These are phyloP conservation scores for Drosophila santomea DNA, from an alignment of 1,140 invertebrate species.

Conservation along the genomic window DNA sequence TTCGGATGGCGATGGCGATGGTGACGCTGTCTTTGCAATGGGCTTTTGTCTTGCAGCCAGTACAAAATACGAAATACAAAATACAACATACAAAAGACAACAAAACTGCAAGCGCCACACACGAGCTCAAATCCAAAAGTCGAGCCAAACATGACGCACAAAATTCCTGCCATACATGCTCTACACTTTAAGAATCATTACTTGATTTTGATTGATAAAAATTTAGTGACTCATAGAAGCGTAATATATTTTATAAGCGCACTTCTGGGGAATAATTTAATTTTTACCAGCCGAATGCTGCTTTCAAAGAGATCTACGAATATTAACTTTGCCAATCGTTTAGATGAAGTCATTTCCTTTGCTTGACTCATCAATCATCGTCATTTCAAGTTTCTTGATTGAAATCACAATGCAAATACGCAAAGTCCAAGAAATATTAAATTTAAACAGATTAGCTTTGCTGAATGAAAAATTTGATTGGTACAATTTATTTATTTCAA, in stretches of 20 bases:
- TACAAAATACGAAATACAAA: conserved; percentile 65
- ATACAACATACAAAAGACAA: conserved; percentile 74
- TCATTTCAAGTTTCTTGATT: conserved; percentile 15
- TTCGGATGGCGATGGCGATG: conserved; percentile 11
- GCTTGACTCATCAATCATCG: conserved; percentile 37
- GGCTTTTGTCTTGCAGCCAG: conserved; percentile 71
- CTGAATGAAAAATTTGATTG: background rate
- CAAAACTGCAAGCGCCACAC: conserved; percentile 72
- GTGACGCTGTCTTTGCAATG: conserved; percentile 54
- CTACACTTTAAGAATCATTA: conserved; percentile 16
- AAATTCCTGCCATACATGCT: conserved; percentile 55
- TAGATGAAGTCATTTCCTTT: conserved; percentile 27
- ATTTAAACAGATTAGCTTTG: background rate
- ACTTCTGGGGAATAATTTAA: background rate
- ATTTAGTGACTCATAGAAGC: conserved; percentile 4
- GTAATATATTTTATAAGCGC: background rate
- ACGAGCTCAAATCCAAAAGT: conserved; percentile 44
- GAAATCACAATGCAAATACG: conserved; percentile 5
- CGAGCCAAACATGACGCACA: conserved; percentile 68
- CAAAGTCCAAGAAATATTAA: background rate
- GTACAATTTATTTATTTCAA: too few species aligned
- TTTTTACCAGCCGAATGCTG: background rate
- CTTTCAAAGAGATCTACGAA: background rate
- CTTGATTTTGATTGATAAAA: background rate
- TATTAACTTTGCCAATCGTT: background rate